Evolutionary conservation across 1,140 invertebrate genomes (phyloP), one percentile per base, ranked within the genome.

Genomic region (Tetraneura akinire): DNA sequence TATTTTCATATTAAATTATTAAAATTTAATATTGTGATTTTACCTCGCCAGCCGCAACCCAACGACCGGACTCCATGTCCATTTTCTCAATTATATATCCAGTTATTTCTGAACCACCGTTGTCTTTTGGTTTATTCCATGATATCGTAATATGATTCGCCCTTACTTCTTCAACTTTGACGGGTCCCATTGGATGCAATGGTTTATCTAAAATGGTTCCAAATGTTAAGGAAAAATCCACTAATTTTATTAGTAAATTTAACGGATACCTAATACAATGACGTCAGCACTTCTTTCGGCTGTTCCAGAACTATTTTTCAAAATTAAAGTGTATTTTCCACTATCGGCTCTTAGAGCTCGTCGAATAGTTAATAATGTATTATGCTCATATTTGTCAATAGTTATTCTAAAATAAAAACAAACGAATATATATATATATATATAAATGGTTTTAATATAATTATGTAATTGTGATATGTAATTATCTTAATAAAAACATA

Each of bases 1-100:
- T 4, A n/a, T n/a, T 8, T 37, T 8, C 32, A 37, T 37, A 37
- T 37, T 37, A 37, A 37, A 37, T 37, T 8, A 37, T 37, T 37
- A 37, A 37, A 3, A 37, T 37, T 37, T 4, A 37, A 37, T 37
- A 37, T 37, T 42, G 45, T 57, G 16, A 11, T 51, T 81, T 84
- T 80, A 93, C 92, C 88, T 96, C 95, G 78, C 95, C 95, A 62
- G 94, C 94, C 47, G 94, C 93, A 80, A 96, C 91, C 95, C 95
- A 97, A 82, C 94, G 89, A 29, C 95, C 95, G 37, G 93, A 96
- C 64, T 96, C 94, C 86, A 94, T 88, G 83, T 96, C 95, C 92
- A 98, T 96, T 85, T 99, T 99, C 86, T 99, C 98, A 32, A 99
- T 88, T 1, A 97, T 91, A 86, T 99, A 99, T 55, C 97, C 96